These are phyloP conservation scores for Arrhamphus sclerolepis DNA, from an alignment of 2,797 vertebrate genomes.

Conservation along the genomic window DNA sequence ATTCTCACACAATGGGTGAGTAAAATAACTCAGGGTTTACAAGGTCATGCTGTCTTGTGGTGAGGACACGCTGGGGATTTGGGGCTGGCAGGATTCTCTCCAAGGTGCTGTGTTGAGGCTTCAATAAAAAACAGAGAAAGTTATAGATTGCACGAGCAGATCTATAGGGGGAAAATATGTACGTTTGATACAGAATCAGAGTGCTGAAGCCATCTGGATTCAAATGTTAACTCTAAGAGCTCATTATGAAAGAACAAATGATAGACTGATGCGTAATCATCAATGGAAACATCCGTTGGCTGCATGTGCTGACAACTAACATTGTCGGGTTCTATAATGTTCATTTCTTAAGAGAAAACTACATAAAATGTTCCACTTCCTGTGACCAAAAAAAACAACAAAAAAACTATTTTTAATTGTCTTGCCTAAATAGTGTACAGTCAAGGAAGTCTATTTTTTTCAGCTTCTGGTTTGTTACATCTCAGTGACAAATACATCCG, in stretches of 20 bases:
- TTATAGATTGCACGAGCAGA: slow-evolving; percentile 62
- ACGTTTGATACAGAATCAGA: slow-evolving; percentile 59
- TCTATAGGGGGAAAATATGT: slow-evolving; percentile 60
- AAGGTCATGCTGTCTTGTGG: slow-evolving; percentile 81
- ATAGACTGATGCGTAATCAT: slow-evolving; percentile 7
- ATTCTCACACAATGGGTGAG: slow-evolving; percentile 73
- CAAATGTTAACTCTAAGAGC: slow-evolving; percentile 34
- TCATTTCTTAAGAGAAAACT: too few relatives aligned
- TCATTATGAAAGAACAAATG: slow-evolving; percentile 19
- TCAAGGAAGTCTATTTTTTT: slow-evolving; percentile 21
- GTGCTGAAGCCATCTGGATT: slow-evolving; percentile 45
- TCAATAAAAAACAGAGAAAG: slow-evolving; percentile 71
- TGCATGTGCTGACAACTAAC: slow-evolving; percentile 4
- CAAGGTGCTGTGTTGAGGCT: slow-evolving; percentile 69
- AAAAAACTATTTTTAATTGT: slow-evolving; percentile 10
- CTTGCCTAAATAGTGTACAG: slow-evolving; percentile 16
- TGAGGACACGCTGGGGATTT: slow-evolving; percentile 72
- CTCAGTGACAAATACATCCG: slow-evolving; percentile 66
- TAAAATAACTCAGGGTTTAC: slow-evolving; percentile 84
- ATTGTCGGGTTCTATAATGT: too few relatives aligned
- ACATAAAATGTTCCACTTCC: slow-evolving; percentile 15
- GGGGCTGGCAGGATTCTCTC: slow-evolving; percentile 72
- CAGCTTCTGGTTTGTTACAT: slow-evolving; percentile 60
- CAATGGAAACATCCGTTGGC: slow-evolving; percentile 10
- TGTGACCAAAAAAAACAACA: too few relatives aligned